phyloP scores from a whole-genome alignment of 2,888 invertebrate species.

The Tethea ocularis region DNA sequence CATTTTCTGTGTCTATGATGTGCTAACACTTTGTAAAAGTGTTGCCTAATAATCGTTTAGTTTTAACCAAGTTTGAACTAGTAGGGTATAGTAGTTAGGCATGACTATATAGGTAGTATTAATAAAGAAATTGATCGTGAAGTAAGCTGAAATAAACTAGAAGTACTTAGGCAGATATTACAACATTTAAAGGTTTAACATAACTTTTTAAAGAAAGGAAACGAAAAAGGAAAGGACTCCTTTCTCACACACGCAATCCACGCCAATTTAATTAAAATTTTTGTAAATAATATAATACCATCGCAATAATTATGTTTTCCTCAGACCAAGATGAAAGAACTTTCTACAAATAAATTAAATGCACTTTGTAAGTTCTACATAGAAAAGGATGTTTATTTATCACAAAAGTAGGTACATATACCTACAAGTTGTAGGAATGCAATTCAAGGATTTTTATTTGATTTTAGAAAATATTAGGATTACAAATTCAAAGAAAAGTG shows the following conservation, averaged over 20 bases:
- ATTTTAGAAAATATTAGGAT: too few relatives aligned
- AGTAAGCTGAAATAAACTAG: neutral
- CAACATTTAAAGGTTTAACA: conserved; percentile 43
- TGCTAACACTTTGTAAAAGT: neutral
- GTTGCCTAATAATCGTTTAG: neutral
- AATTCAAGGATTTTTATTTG: too few relatives aligned
- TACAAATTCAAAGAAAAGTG: too few relatives aligned
- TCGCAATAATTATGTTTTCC: conserved; percentile 44
- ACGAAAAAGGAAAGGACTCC: conserved; percentile 30
- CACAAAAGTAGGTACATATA: too few relatives aligned
- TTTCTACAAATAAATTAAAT: too few relatives aligned
- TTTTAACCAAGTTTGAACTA: neutral
- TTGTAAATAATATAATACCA: conserved; percentile 62
- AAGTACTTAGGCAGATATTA: neutral
- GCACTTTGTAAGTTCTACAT: too few relatives aligned
- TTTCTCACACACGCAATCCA: conserved; percentile 40
- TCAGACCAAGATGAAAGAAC: neutral
- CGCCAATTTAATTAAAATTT: conserved; percentile 35
- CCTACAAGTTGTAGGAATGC: neutral
- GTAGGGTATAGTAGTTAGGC: neutral
- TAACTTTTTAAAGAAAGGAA: conserved; percentile 40
- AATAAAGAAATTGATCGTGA: too few relatives aligned
- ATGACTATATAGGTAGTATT: neutral
- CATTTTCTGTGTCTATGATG: neutral
- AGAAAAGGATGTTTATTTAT: too few relatives aligned